Evolutionary conservation across 1,140 invertebrate genomes (phyloP), one percentile per base, ranked within the genome.

Genomic region (Euschistus heros): DNA sequence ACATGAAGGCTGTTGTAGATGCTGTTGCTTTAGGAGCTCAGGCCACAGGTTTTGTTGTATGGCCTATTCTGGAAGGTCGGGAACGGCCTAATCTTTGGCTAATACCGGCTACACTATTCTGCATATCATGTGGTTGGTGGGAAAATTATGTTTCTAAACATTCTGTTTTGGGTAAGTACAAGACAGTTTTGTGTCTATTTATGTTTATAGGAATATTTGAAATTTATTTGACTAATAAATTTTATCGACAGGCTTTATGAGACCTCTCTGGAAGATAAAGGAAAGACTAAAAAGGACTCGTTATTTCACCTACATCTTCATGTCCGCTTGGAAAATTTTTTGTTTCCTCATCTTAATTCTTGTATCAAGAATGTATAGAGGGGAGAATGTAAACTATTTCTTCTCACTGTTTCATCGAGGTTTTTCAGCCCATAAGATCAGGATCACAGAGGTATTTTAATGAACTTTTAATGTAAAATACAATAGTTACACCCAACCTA

Each of bases 91-190:
- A 75, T 57, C 82, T 82, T 24, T 95, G 90, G 89, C 79, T 92
- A 8, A 87, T 95, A 63, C 92, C 94, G 0, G 75, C 92, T 0
- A 79, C 91, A 0, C 80, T 92, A 8, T 76, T 96, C 44, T 82
- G 94, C 50, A 87, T 94, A 47, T 97, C 93, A 3, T 83, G 92
- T 30, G 88, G 91, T 26, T 97, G 92, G 90, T 97, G 94, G 94
- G 94, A 97, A 77, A 98, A 97, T 77, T 98, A 92, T 73, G 90
- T 94, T 0, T 89, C 89, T 27, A 82, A 83, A 68, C 82, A 88
- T 63, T 92, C 89, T 68, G 85, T 87, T 0, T 82, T 92, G 66
- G 82, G 86, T 81, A 75, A 75, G 73, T 69, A 62, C 33, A 4
- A 37, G 7, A 37, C 1, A 37, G 1, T 37, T 37, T 37, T 37